Conservation (phyloP, 2,797 vertebrate species). For the Luscinia luscinia region DNA sequence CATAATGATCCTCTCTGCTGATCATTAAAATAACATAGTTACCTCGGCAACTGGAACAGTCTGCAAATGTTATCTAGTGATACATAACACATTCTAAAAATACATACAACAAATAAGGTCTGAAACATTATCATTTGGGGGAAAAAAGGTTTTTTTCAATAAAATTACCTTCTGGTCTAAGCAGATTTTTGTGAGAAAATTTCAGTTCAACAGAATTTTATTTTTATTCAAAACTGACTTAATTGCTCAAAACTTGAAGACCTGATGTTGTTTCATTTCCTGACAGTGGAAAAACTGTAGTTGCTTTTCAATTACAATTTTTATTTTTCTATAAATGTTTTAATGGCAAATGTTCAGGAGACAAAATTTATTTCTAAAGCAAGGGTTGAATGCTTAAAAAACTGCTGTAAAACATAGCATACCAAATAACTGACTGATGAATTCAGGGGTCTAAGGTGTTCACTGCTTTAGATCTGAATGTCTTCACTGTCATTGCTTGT, state of each 20-base stretch:
- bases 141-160: not conserved
- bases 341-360: not conserved
- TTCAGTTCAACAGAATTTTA: not conserved
- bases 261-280: not conserved
- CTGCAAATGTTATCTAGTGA: constrained; percentile 52
- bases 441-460: not conserved
- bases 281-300: not conserved
- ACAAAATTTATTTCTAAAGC: not conserved
- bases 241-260: not conserved
- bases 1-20: constrained; percentile 51
- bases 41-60: constrained; percentile 69
- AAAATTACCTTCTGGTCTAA: constrained; percentile 17
- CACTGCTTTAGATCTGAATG: not conserved
- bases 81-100: constrained; percentile 63
- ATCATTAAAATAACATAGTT: constrained; percentile 71
- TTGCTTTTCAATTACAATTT: not conserved
- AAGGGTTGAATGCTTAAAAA: not conserved
- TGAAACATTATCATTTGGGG: not conserved
- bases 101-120: constrained; percentile 48
- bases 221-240: not conserved
- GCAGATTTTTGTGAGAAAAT: not conserved
- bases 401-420: not conserved
- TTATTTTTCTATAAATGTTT: not conserved
- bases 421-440: not conserved
- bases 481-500: too few species aligned